phyloP scores from a whole-genome alignment of 1,140 invertebrate species.

The Sipha flava region DNA sequence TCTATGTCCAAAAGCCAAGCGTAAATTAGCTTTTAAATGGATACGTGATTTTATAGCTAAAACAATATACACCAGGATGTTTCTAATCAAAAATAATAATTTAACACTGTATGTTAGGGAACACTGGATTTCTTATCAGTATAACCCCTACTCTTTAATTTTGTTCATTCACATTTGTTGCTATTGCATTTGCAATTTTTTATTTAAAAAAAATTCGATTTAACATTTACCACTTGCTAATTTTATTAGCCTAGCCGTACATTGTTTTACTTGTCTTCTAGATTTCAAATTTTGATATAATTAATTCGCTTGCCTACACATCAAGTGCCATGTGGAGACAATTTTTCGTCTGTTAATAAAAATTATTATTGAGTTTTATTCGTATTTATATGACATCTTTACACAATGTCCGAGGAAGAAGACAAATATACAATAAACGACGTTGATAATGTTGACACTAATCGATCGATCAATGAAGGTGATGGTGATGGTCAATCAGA shows the following conservation, averaged over 20 bases:
- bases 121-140: slow-evolving; percentile 2
- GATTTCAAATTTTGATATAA: neutral
- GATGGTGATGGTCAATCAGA: neutral
- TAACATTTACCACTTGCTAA: neutral
- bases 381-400: neutral
- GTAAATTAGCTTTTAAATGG: too few species aligned
- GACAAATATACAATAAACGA: neutral
- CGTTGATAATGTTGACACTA: neutral
- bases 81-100: neutral
- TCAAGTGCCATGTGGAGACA: neutral
- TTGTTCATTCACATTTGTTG: neutral
- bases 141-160: neutral
- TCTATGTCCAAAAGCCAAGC: too few species aligned
- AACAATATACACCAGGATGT: neutral
- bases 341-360: neutral
- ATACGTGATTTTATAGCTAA: too few species aligned
- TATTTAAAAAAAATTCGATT: neutral
- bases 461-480: neutral
- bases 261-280: neutral
- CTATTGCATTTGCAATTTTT: neutral
- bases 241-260: too few species aligned
- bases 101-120: neutral
- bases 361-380: neutral
- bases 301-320: neutral
- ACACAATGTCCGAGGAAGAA: slow-evolving; percentile 10